A percentile compares a stretch with the other conserved stretches of the same genome.
phyloP scores from a whole-genome alignment of 2,797 vertebrate species.

The Odontamblyopus rebecca region DNA sequence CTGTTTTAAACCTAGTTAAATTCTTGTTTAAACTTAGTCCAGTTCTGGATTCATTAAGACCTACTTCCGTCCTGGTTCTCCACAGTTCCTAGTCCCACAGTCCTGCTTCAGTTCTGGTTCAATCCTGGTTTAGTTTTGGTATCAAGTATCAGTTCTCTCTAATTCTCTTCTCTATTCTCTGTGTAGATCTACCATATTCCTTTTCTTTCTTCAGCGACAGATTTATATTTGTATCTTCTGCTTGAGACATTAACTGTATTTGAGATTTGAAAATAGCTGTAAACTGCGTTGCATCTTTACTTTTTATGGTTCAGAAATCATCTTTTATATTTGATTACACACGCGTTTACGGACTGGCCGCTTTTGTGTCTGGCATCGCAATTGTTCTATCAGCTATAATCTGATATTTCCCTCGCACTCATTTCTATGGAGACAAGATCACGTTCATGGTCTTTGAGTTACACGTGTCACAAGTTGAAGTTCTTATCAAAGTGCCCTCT shows the following conservation, averaged over 20 bases:
- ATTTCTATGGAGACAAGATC: constrained; percentile 11
- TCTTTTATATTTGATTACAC: background rate
- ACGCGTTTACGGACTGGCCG: constrained; percentile 17
- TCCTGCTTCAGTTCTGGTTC: too few relatives aligned
- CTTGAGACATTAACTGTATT: background rate
- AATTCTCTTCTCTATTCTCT: too few relatives aligned
- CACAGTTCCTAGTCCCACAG: too few relatives aligned
- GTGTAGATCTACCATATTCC: too few relatives aligned
- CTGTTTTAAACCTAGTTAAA: too few relatives aligned
- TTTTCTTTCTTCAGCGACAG: too few relatives aligned
- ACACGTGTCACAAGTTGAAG: constrained; percentile 17
- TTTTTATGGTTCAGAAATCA: constrained; percentile 10
- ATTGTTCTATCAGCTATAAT: constrained; percentile 16
- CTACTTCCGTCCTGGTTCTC: too few relatives aligned
- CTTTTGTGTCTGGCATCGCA: constrained; percentile 26
- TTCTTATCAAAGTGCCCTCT: constrained; percentile 34
- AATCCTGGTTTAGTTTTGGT: too few relatives aligned
- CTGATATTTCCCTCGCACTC: constrained; percentile 4
- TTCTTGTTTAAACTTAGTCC: too few relatives aligned
- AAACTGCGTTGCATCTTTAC: background rate
- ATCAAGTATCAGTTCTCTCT: too few relatives aligned
- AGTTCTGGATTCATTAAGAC: too few relatives aligned
- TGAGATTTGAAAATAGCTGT: background rate
- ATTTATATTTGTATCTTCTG: background rate
- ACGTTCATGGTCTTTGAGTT: constrained; percentile 32